Base-by-base conservation (phyloP, 2,797 vertebrate genomes). In the Periparus ater region DNA sequence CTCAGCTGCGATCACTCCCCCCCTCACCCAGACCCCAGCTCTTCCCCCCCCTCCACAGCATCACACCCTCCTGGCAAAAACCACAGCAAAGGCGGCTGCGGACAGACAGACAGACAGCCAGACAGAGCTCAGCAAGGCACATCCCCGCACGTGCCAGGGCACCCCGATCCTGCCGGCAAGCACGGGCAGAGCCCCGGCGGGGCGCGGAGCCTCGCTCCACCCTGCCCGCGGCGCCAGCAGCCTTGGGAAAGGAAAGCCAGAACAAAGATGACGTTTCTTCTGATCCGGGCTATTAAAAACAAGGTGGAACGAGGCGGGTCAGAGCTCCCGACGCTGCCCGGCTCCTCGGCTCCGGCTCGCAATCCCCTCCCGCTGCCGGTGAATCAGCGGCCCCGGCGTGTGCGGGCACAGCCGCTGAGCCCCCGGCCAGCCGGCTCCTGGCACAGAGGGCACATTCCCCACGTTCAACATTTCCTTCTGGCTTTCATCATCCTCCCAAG, bases 241-340 rank as follows among this genome's bases (percentile, higher is more conserved):
- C 94, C 89, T 45, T 89, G 93, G 95, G 95, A 96, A 96, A 96
- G 68, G 72, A n/a, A 93, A 88, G 66, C 53, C 38, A 96, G 92
- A 94, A 95, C 93, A 96, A 94, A 95, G 89, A 73, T 96, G 95
- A 93, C 22, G 19, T 92, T 97, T 74, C 96, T 90, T 93, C n/a
- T 93, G 88, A 97, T 94, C 85, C 25, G 12, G 26, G 84, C 83
- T 88, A 55, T 92, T 91, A 96, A 96, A 95, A 74, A 84, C 76
- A 95, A 95, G 94, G 95, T 72, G 91, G 71, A 68, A 74, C 6
- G 70, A 45, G 82, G 94, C 79, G 65, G 86, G 95, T 73, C 73
- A 15, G 14, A n/a, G 91, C 89, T 92, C 82, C 92, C 60, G 16
- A 55, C 7, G 21, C 77, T 89, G 95, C 76, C 83, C 93, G 38